Evolutionary conservation across 2,113 vertebrate species (phyloP).

Genomic region (Tupaia tana): DNA sequence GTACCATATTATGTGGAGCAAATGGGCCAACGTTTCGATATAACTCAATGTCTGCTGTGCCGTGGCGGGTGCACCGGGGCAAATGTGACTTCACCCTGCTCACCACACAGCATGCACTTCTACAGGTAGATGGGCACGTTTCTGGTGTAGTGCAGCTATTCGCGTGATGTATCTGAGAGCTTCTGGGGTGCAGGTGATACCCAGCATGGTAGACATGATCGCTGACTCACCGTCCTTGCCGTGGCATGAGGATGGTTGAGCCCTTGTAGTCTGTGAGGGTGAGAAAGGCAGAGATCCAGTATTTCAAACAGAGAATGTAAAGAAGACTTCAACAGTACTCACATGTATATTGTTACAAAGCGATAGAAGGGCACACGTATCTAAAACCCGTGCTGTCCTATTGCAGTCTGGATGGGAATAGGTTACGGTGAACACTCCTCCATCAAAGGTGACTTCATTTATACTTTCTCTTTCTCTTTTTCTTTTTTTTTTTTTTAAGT

Average conservation of each 20-base stretch:
- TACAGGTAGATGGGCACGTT: neutral
- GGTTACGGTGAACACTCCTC: neutral
- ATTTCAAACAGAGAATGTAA: neutral
- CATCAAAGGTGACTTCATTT: neutral
- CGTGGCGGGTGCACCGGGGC: neutral
- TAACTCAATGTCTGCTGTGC: neutral
- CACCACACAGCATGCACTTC: accelerated
- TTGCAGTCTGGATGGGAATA: neutral
- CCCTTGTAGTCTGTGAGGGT: neutral
- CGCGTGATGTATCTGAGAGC: neutral
- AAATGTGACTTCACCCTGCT: no score
- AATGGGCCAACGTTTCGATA: neutral
- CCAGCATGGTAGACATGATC: neutral
- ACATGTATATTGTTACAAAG: neutral
- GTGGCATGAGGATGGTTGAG: accelerated
- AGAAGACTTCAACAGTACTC: neutral
- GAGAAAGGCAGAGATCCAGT: neutral
- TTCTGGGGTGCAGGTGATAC: neutral
- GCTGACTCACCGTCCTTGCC: neutral
- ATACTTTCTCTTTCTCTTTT: neutral
- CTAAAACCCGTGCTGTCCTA: accelerated
- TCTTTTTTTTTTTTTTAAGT: no score
- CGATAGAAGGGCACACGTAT: neutral
- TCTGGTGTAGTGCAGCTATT: neutral
- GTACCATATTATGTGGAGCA: neutral